Evolutionary conservation across 1,140 invertebrate species (phyloP), one percentile per base, ranked within the genome.

Genomic region (Penaeus indicus): DNA sequence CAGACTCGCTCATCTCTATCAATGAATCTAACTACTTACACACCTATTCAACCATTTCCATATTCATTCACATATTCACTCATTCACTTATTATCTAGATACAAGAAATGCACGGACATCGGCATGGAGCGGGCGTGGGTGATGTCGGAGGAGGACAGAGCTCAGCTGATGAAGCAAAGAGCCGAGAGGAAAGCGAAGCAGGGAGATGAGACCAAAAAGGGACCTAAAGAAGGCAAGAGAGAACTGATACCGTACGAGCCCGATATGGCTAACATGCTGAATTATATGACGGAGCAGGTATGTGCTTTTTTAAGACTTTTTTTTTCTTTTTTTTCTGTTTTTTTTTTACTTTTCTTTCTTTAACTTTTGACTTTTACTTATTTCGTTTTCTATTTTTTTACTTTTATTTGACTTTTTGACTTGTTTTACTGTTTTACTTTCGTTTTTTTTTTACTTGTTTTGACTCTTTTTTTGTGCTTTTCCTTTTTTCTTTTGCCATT

Each of bases 91-190:
- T 4, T 54, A n/a, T 22, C 2, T 25, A 88, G 86, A 64, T 88
- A 88, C 86, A 81, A 83, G 67, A 88, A 88, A 54, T 88, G 86
- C 54, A 72, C 72, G 19, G 62, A 19, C 18, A 88, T 88, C 10
- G 86, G 86, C 42, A 88, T 88, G 86, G 86, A 88, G 60, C 67
- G 79, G 11, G 64, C 86, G 3, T 88, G 86, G 80, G 86, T 88
- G 0, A 88, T 88, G 86, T 88, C 86, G 8, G 86, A 88, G 64
- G 86, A 88, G 80, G 86, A 83, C 47, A 63, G 86, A 21, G 64
- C 64, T 25, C 86, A 83, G 27, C 69, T 82, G 86, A 88, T 88
- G 86, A 82, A 77, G 54, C 86, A 88, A 21, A 62, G 80, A 10
- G 86, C 79, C 1, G 79, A 88, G 67, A 82, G 79, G 67, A 88